These are phyloP conservation scores for Engraulis encrasicolus DNA, from an alignment of 2,113 vertebrate genomes.

Conservation along the genomic window DNA sequence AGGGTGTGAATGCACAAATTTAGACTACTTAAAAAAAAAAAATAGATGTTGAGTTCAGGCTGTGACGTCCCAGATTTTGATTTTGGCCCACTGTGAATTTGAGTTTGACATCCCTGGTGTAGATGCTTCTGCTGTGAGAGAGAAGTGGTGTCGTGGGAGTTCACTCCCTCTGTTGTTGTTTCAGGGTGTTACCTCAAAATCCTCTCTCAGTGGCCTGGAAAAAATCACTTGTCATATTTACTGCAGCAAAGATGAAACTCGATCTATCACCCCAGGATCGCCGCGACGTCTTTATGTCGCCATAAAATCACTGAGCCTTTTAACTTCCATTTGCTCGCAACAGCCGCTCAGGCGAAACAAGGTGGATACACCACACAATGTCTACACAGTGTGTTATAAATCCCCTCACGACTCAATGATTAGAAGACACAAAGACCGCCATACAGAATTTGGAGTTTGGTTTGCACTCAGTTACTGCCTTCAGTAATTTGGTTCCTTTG, in stretches of 20 bases:
- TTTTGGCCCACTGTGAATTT: too few species aligned
- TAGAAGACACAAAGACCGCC: neutral
- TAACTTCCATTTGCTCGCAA: conserved; percentile 24
- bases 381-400: neutral
- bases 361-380: neutral
- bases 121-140: neutral
- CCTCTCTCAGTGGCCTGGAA: conserved; percentile 15
- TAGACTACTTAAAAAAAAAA: too few species aligned
- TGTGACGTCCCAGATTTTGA: too few species aligned
- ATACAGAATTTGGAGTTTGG: neutral
- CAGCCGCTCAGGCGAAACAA: conserved; percentile 15
- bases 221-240: conserved; percentile 42
- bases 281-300: conserved; percentile 43
- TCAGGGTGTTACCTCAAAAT: conserved; percentile 25
- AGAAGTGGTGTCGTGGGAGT: neutral
- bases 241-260: conserved; percentile 36
- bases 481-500: neutral
- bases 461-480: too few species aligned
- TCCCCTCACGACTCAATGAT: neutral
- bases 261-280: conserved; percentile 31
- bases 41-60: too few species aligned
- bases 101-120: too few species aligned
- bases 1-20: too few species aligned
- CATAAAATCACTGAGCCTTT: conserved; percentile 52
- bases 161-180: conserved; percentile 12